Conservation (phyloP, 2,113 vertebrate genomes). For the Oreotragus oreotragus region DNA sequence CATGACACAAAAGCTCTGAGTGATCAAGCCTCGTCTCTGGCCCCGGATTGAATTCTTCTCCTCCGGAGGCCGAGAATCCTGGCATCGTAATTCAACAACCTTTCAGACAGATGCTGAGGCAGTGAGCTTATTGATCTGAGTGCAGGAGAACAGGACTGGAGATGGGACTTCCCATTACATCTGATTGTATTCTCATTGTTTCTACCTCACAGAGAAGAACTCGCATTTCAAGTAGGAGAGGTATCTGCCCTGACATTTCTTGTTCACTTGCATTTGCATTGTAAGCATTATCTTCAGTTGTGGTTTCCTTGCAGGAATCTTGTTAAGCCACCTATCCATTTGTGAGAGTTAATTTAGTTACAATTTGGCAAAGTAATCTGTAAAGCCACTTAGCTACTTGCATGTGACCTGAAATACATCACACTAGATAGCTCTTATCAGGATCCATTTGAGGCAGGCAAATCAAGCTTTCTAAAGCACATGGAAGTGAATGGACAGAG, state of each 20-base stretch:
- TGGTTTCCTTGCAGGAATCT: slow-evolving; percentile 5
- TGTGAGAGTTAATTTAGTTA: slow-evolving; percentile 38
- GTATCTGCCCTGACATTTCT: not conserved
- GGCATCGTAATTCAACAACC: no score
- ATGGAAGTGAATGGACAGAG: not conserved
- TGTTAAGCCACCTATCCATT: slow-evolving; percentile 19
- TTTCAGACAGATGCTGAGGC: not conserved
- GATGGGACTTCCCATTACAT: not conserved
- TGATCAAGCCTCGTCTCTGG: no score
- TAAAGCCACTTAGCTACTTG: not conserved
- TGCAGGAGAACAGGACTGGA: not conserved
- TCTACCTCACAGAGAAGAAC: not conserved
- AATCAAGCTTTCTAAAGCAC: not conserved
- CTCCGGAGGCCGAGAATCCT: no score
- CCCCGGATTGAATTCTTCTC: no score
- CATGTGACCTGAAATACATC: not conserved
- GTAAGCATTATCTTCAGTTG: not conserved
- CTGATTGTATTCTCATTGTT: not conserved
- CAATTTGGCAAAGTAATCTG: not conserved
- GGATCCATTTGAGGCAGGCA: not conserved
- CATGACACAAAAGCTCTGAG: no score
- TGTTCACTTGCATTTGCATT: not conserved
- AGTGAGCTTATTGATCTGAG: not conserved
- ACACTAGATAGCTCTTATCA: not conserved
- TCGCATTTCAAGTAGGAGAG: not conserved